phyloP scores from a whole-genome alignment of 2,888 invertebrate genomes.

The Antitype chi region DNA sequence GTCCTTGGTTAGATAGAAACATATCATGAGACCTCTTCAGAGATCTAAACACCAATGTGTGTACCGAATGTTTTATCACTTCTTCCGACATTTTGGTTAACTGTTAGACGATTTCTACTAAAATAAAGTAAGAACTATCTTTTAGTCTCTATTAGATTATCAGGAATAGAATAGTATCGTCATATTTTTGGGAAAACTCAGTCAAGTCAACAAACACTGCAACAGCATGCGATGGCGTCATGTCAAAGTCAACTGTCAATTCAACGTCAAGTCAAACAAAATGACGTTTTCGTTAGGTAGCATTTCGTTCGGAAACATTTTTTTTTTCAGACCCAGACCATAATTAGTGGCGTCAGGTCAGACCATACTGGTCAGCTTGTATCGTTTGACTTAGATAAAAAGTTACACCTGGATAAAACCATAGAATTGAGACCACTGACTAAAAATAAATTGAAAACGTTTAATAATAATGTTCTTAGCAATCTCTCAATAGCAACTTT shows the following conservation, averaged over 20 bases:
- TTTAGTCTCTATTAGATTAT: slow-evolving; percentile 13
- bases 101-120: slow-evolving; percentile 13
- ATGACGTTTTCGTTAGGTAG: background rate
- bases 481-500: too few species aligned
- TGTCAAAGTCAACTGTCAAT: slow-evolving; percentile 32
- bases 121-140: background rate
- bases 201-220: slow-evolving; percentile 42
- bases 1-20: slow-evolving; percentile 97
- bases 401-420: too few species aligned
- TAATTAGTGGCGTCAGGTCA: too few species aligned
- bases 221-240: slow-evolving; percentile 42
- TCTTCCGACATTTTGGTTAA: slow-evolving; percentile 92
- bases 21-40: slow-evolving; percentile 99
- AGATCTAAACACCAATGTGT: slow-evolving; percentile 98
- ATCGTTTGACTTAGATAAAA: too few species aligned
- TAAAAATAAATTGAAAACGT: too few species aligned
- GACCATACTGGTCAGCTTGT: too few species aligned
- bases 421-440: too few species aligned
- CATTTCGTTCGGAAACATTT: slow-evolving; percentile 12
- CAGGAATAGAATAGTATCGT: slow-evolving; percentile 21
- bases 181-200: slow-evolving; percentile 43
- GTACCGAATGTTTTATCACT: slow-evolving; percentile 99
- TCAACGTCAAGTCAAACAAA: slow-evolving; percentile 5
- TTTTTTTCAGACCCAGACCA: background rate
- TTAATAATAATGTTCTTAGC: too few species aligned